phyloP scores from a whole-genome alignment of 2,113 vertebrate species.

The Ameiurus melas region DNA sequence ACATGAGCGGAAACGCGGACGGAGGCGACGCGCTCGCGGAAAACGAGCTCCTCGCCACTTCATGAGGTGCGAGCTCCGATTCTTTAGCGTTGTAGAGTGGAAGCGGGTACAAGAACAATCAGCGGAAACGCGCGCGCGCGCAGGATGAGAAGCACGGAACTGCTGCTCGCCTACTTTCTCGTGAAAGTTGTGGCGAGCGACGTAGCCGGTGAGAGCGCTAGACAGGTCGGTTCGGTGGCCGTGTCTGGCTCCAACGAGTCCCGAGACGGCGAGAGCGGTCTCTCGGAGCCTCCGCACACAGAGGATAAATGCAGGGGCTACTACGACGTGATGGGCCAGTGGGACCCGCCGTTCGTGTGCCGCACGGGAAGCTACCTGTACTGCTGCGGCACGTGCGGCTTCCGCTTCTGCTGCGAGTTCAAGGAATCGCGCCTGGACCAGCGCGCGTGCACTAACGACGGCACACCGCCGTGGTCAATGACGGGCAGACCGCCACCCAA shows the following conservation, averaged over 20 bases:
- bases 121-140: slow-evolving; percentile 38
- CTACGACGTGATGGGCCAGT: slow-evolving; percentile 99
- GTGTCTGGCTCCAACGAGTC: slow-evolving; percentile 88
- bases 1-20: slow-evolving; percentile 64
- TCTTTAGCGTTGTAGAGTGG: slow-evolving; percentile 53
- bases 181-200: slow-evolving; percentile 90
- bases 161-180: slow-evolving; percentile 88
- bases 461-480: slow-evolving; percentile 93
- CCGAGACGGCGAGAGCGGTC: slow-evolving; percentile 77
- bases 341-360: slow-evolving; percentile 96
- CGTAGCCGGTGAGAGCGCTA: slow-evolving; percentile 88
- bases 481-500: slow-evolving; percentile 89
- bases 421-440: slow-evolving; percentile 91
- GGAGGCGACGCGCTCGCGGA: slow-evolving; percentile 64
- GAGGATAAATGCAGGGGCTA: slow-evolving; percentile 94
- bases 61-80: slow-evolving; percentile 57
- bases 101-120: slow-evolving; percentile 56
- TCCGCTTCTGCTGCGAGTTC: slow-evolving; percentile 97
- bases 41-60: slow-evolving; percentile 66
- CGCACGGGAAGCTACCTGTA: slow-evolving; percentile 93
- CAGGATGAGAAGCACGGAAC: slow-evolving; percentile 79
- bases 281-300: slow-evolving; percentile 84
- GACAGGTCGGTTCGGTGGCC: slow-evolving; percentile 84
- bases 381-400: slow-evolving; percentile 99
- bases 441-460: slow-evolving; percentile 94